A percentile compares a stretch with the other conserved stretches of the same genome.
Evolutionary conservation across 2,888 invertebrate species (phyloP).

Genomic region (Lycophotia porphyrea): DNA sequence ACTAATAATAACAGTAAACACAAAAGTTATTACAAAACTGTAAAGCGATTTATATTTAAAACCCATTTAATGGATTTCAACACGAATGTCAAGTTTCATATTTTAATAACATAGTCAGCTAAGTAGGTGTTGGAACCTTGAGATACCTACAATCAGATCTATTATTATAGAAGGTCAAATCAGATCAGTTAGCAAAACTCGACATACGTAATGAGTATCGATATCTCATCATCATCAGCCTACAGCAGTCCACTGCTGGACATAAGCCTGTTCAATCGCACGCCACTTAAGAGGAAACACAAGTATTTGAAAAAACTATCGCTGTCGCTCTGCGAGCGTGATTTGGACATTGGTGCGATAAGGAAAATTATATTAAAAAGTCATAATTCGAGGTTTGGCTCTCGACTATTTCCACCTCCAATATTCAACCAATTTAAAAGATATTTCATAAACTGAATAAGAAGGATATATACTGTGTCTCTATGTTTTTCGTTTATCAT

Average conservation of each 20-base stretch:
- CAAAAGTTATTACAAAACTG: conserved; percentile 11
- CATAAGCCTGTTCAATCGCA: neutral
- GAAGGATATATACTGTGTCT: no score
- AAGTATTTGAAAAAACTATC: no score
- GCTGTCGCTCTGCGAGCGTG: no score
- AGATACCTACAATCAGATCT: conserved; percentile 19
- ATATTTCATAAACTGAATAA: no score
- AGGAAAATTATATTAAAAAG: no score
- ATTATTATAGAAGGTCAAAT: conserved; percentile 19
- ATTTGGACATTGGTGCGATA: no score
- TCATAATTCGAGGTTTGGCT: no score
- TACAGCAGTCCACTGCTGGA: neutral
- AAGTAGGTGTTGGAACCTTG: conserved; percentile 50
- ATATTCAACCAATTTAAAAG: no score
- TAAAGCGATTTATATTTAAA: conserved; percentile 20
- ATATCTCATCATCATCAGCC: neutral
- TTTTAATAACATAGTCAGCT: conserved; percentile 20
- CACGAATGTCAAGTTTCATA: conserved; percentile 37
- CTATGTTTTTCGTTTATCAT: no score
- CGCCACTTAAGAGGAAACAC: no score
- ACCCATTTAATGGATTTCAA: conserved; percentile 28
- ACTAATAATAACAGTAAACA: conserved; percentile 13
- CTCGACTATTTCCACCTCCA: no score
- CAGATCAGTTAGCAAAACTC: neutral
- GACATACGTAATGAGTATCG: neutral